phyloP scores from a whole-genome alignment of 2,797 vertebrate genomes.

The Clarias laeviceps region DNA sequence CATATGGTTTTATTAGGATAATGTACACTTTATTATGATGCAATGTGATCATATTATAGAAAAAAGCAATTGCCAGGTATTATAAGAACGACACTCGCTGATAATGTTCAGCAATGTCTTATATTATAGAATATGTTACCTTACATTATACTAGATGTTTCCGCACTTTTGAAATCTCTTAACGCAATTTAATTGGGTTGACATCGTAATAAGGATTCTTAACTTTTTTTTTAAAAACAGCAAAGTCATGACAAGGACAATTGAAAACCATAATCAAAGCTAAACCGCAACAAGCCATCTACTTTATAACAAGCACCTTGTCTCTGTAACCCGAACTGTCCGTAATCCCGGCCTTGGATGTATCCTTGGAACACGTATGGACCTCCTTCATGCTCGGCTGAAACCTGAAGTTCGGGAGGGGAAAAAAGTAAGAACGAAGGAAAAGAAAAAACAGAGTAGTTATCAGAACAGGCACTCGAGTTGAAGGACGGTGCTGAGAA shows the following conservation, averaged over 20 bases:
- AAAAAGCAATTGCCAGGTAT: background rate
- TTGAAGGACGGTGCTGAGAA: background rate
- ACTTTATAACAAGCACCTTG: constrained; percentile 75
- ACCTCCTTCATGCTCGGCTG: constrained; percentile 91
- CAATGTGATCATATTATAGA: background rate
- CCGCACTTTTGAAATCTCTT: background rate
- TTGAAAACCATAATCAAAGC: background rate
- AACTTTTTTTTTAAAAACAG: background rate
- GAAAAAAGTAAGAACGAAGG: background rate
- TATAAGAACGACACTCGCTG: background rate
- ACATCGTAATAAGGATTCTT: background rate
- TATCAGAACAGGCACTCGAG: background rate
- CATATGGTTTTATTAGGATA: background rate
- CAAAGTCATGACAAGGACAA: background rate
- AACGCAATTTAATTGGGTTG: background rate
- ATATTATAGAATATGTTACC: background rate
- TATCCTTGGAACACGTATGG: constrained; percentile 96
- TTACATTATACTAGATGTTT: background rate
- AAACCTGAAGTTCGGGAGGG: constrained; percentile 76
- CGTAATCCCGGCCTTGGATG: constrained; percentile 94
- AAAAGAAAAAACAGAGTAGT: constrained; percentile 6
- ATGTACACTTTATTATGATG: background rate
- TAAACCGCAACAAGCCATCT: background rate
- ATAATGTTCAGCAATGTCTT: background rate
- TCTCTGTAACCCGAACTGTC: constrained; percentile 94